A percentile compares a stretch with the other conserved stretches of the same genome.
Evolutionary conservation across 2,113 vertebrate species (phyloP).

Genomic region (Phylloscopus whistleri): DNA sequence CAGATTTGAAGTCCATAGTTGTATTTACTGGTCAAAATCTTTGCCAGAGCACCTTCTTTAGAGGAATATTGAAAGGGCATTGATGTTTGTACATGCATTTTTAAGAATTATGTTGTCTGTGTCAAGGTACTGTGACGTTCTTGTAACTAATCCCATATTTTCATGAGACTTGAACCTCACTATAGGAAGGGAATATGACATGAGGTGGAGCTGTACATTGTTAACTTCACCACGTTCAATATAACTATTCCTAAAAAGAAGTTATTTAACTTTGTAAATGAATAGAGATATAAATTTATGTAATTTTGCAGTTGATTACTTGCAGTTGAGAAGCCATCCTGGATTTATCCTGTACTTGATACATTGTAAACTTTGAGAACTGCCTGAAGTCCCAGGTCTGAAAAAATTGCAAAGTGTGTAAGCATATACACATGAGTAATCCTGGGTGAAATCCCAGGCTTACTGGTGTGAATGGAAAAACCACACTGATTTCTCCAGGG

Average conservation of each 20-base stretch:
- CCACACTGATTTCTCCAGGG: not conserved
- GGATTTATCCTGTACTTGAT: conserved; percentile 65
- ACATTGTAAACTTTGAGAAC: not conserved
- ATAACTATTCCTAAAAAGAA: not conserved
- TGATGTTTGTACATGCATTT: not conserved
- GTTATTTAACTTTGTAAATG: not conserved
- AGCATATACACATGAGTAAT: not conserved
- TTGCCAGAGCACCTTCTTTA: not conserved
- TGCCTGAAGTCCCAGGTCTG: not conserved
- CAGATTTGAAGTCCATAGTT: not conserved
- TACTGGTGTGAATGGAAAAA: not conserved
- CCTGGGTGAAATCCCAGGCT: not conserved
- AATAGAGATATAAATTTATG: not conserved
- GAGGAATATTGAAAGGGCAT: not conserved
- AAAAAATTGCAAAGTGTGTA: not conserved
- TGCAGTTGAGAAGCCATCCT: conserved; percentile 55
- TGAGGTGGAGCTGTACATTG: not conserved
- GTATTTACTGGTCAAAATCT: not conserved
- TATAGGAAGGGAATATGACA: not conserved
- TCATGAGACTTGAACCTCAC: not conserved
- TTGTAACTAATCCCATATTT: not conserved
- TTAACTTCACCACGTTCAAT: not conserved
- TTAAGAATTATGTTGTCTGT: not conserved
- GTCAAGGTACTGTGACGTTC: not conserved
- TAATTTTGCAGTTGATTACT: not conserved